Evolutionary conservation across 2,888 invertebrate genomes (phyloP).

Genomic region (Hirtodrosophila histrioides): DNA sequence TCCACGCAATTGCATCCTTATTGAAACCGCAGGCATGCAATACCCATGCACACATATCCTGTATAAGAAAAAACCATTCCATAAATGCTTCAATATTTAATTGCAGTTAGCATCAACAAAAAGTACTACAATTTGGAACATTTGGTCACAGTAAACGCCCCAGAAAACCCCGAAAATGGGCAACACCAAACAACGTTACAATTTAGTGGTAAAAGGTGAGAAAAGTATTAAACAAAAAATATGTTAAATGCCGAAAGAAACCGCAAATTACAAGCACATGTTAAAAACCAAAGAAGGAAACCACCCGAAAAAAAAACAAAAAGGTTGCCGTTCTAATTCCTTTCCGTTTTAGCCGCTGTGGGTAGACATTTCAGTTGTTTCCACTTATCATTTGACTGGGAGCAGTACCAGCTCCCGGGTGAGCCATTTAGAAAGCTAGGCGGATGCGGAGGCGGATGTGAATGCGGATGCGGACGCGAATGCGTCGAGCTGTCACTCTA

Average conservation of each 20-base stretch:
- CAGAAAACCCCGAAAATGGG: conserved; percentile 8
- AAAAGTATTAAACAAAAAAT: conserved; percentile 65
- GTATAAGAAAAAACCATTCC: conserved; percentile 42
- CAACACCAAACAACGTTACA: conserved; percentile 14
- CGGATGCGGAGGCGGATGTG: conserved; percentile 25
- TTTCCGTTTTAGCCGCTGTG: not conserved
- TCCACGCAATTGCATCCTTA: conserved; percentile 16
- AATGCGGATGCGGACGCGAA: conserved; percentile 9
- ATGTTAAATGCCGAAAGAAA: conserved; percentile 30
- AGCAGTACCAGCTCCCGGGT: conserved; percentile 45
- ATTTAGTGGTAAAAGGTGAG: conserved; percentile 59
- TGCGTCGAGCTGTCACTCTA: conserved; percentile 54
- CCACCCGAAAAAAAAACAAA: conserved; percentile 7
- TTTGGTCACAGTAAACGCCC: conserved; percentile 39
- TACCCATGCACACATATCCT: not conserved
- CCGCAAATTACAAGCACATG: conserved; percentile 73
- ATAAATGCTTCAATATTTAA: conserved; percentile 49
- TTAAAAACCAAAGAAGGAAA: conserved; percentile 24
- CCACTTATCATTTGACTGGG: conserved; percentile 56
- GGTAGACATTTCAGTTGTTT: conserved; percentile 35
- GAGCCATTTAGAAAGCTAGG: conserved; percentile 57
- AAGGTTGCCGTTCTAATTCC: conserved; percentile 47
- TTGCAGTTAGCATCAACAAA: conserved; percentile 30
- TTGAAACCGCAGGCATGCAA: conserved; percentile 57
- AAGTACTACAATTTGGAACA: conserved; percentile 34